Percentiles rank a stretch among this genome's conserved stretches.
phyloP scores from a whole-genome alignment of 2,888 invertebrate species.

The Lysandra coridon region DNA sequence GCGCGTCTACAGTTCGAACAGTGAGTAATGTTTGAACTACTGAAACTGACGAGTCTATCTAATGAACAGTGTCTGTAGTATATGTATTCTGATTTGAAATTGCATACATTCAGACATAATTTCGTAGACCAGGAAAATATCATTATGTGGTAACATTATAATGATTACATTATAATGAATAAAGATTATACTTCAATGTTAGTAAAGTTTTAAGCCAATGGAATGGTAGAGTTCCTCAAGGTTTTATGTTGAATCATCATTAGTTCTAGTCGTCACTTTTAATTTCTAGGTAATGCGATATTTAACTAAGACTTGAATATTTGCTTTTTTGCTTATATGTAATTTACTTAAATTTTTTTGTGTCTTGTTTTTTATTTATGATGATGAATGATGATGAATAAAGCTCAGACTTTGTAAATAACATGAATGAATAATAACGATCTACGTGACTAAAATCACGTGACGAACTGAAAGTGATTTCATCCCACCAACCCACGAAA shows the following conservation, averaged over 20 bases:
- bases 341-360: background rate
- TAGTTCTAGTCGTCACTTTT: background rate
- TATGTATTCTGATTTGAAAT: background rate
- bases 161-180: too few relatives aligned
- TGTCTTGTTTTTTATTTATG: background rate
- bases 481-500: conserved; percentile 11
- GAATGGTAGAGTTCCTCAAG: background rate
- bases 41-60: background rate
- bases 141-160: too few relatives aligned
- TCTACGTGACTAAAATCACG: conserved; percentile 39
- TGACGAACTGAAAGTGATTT: conserved; percentile 3
- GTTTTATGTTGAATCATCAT: background rate
- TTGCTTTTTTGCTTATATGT: background rate
- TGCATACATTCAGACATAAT: background rate
- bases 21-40: conserved; percentile 7
- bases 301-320: background rate
- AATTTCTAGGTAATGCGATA: background rate
- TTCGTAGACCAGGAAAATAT: background rate
- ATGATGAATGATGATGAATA: background rate
- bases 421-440: background rate
- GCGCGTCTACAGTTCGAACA: conserved; percentile 1
- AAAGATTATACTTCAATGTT: too few relatives aligned
- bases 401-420: background rate
- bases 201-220: too few relatives aligned
- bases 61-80: background rate